Evolutionary conservation across 2,113 vertebrate genomes (phyloP), one percentile per base, ranked within the genome.

Genomic region (Macquaria ambigua): DNA sequence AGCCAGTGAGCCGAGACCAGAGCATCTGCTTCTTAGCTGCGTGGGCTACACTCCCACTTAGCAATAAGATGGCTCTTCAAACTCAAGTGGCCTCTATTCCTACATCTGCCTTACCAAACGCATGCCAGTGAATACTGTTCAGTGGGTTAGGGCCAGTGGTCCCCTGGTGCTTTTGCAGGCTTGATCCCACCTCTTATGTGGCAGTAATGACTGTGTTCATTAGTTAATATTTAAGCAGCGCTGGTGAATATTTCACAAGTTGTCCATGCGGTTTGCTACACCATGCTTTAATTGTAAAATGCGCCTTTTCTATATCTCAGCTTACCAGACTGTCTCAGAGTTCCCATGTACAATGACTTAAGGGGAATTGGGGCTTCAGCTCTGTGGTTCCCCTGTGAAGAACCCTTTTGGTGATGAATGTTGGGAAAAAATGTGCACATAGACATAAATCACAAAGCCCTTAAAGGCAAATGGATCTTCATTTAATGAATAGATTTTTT

Each of bases 201-300:
- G 0, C 72, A 71, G 53, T 58, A 72, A 85, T 79, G 64, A 80
- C 3, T 84, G 58, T 79, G 76, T 80, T 91, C 77, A 87, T 90
- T 89, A 74, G 61, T 93, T 88, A 90, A 91, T 90, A 89, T 89
- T 88, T 84, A 66, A 92, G 88, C 77, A 75, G 66, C 43, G 39
- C 16, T 31, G 16, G 70, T 94, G 72, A 91, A 93, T 93, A 84
- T 87, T 83, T 92, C n/a, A 87, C 62, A 31, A 61, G 52, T 58
- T 79, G 72, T 83, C 77, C 7, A 28, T 81, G 62, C 31, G n/a
- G 77, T 91, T 91, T 88, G 84, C 77, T 66, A 56, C 83, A 83
- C 91, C 71, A 72, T 83, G 70, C 79, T 87, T 83, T 90, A 91
- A 81, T 41, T 80, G 90, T 52, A 37, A 68, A 88, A 71, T 62